phyloP scores from a whole-genome alignment of 2,113 vertebrate species.

The Athene noctua region DNA sequence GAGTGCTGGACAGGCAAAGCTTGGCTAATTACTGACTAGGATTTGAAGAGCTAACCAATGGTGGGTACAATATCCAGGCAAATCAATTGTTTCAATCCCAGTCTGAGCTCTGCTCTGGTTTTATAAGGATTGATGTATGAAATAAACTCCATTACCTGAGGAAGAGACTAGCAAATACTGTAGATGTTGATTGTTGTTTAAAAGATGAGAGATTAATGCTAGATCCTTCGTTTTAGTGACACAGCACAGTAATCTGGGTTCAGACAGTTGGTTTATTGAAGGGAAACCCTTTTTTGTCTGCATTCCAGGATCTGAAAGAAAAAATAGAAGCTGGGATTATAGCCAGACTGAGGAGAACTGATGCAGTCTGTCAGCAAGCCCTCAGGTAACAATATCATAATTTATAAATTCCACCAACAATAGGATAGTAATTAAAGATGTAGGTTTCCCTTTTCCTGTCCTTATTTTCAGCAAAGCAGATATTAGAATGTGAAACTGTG shows the following conservation, averaged over 20 bases:
- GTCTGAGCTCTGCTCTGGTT: neutral
- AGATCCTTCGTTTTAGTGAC: constrained; percentile 32
- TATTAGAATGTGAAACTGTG: neutral
- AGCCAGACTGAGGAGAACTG: constrained; percentile 67
- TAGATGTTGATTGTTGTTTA: neutral
- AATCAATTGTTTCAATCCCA: neutral
- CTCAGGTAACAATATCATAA: constrained; percentile 77
- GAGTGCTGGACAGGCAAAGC: neutral
- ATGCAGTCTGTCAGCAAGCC: constrained; percentile 76
- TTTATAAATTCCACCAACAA: constrained; percentile 74
- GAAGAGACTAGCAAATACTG: constrained; percentile 12
- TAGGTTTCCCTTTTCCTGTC: constrained; percentile 25
- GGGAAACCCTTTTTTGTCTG: constrained; percentile 68
- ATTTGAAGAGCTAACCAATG: neutral
- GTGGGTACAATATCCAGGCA: neutral
- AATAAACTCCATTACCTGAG: constrained; percentile 32
- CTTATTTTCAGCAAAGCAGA: constrained; percentile 42
- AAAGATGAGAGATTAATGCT: constrained; percentile 28
- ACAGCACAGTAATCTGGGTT: constrained; percentile 61
- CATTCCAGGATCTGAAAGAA: constrained; percentile 73
- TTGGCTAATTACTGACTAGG: neutral
- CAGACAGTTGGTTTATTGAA: constrained; percentile 71
- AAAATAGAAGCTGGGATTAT: constrained; percentile 55
- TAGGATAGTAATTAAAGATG: constrained; percentile 69
- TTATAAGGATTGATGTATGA: neutral